A percentile compares a stretch with the other conserved stretches of the same genome.
Conservation (phyloP, 2,888 invertebrate species). For the Pachydiplax longipennis region DNA sequence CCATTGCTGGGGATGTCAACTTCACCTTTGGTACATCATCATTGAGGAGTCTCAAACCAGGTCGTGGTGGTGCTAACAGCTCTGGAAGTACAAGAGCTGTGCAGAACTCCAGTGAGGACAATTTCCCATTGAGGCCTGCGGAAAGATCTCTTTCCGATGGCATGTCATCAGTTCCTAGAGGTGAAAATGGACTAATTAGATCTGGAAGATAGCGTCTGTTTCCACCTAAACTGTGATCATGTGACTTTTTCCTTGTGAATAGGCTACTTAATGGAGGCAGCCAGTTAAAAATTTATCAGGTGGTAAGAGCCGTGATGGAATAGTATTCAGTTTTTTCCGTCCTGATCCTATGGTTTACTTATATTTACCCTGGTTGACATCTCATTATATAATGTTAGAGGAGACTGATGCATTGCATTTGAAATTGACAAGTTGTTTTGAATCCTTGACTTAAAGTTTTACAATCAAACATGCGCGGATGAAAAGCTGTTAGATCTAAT, state of each 20-base stretch:
- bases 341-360: conserved; percentile 8
- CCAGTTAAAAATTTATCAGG: conserved; percentile 9
- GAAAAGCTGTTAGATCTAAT: neutral
- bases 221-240: neutral
- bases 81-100: neutral
- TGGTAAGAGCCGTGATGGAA: neutral
- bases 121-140: neutral
- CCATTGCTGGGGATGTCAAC: neutral
- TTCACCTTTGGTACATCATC: conserved; percentile 29
- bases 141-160: conserved; percentile 6
- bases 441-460: neutral
- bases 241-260: conserved; percentile 18
- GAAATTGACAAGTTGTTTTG: neutral
- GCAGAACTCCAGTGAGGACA: conserved; percentile 18
- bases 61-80: neutral
- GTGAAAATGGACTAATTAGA: conserved; percentile 13
- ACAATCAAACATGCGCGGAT: neutral
- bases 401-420: neutral
- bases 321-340: conserved; percentile 39
- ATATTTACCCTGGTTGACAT: neutral
- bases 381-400: neutral
- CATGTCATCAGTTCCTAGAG: conserved; percentile 14
- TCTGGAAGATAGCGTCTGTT: conserved; percentile 24
- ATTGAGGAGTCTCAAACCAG: conserved; percentile 1
- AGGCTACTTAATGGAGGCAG: conserved; percentile 25